Percentiles rank a stretch among this genome's conserved stretches.
Conservation (phyloP, 2,888 invertebrate species). For the Pollenia amentaria region DNA sequence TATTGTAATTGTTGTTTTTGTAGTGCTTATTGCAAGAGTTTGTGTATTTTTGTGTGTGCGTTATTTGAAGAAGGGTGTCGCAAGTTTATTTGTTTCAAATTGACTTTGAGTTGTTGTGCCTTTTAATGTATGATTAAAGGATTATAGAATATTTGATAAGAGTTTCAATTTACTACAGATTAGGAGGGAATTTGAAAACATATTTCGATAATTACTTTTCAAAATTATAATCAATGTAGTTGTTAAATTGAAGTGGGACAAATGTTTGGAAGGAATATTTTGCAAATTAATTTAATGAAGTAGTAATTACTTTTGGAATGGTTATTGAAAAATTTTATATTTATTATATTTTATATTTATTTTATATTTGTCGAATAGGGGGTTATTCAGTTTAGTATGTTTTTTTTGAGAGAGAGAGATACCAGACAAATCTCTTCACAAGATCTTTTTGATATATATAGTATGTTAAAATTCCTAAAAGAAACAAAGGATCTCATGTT, state of each 20-base stretch:
- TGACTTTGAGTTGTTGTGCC: slow-evolving; percentile 72
- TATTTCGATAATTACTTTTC: slow-evolving; percentile 71
- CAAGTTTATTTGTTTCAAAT: slow-evolving; percentile 72
- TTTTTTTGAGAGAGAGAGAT: too few species aligned
- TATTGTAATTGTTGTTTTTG: slow-evolving; percentile 74
- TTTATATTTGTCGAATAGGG: too few species aligned
- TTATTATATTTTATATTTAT: too few species aligned
- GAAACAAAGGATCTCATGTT: too few species aligned
- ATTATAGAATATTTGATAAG: slow-evolving; percentile 71
- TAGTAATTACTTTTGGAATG: too few species aligned
- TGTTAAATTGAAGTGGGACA: background rate
- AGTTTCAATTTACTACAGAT: slow-evolving; percentile 71
- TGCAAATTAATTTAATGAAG: slow-evolving; percentile 5
- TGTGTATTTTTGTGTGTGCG: slow-evolving; percentile 4
- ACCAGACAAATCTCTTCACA: too few species aligned
- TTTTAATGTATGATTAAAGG: slow-evolving; percentile 71
- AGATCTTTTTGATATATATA: too few species aligned
- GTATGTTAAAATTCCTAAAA: too few species aligned
- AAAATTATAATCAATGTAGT: slow-evolving; percentile 51
- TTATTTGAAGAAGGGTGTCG: slow-evolving; percentile 75
- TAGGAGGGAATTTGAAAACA: slow-evolving; percentile 67
- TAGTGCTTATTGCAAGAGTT: slow-evolving; percentile 75
- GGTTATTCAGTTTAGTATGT: too few species aligned
- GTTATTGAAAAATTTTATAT: too few species aligned
- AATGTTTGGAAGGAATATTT: background rate